A percentile compares a stretch with the other conserved stretches of the same genome.
These are phyloP conservation scores for Eurypyga helias DNA, from an alignment of 2,113 vertebrate genomes.

Conservation along the genomic window DNA sequence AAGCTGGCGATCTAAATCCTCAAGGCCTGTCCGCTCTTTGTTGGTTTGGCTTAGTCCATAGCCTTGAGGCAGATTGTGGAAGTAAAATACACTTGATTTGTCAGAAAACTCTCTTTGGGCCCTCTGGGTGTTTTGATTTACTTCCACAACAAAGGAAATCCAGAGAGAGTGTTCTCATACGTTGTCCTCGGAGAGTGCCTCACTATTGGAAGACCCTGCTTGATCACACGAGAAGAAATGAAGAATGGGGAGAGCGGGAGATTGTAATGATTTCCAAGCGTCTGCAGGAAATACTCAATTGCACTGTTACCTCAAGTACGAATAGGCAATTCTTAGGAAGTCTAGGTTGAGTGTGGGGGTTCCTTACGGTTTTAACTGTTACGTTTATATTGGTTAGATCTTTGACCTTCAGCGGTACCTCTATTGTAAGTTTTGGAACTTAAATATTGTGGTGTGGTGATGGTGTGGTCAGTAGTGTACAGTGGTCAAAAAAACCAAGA, in stretches of 20 bases:
- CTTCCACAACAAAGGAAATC: not conserved
- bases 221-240: not conserved
- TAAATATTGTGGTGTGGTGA: accelerated
- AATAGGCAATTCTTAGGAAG: not conserved
- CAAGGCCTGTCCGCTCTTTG: accelerated
- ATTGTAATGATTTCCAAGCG: not conserved
- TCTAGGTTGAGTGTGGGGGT: not conserved
- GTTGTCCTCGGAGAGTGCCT: not conserved
- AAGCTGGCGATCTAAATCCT: not conserved
- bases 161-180: not conserved
- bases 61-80: not conserved
- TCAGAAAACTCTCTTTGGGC: not conserved
- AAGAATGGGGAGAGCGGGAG: not conserved
- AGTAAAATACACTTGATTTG: not conserved
- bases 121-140: not conserved
- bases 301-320: not conserved
- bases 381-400: not conserved
- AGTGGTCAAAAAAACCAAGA: not conserved
- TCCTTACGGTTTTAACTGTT: not conserved
- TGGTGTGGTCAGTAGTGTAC: not conserved
- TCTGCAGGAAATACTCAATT: not conserved
- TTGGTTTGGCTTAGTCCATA: not conserved
- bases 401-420: not conserved
- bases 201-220: not conserved
- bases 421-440: not conserved